Evolutionary conservation across 2,797 vertebrate genomes (phyloP).

Genomic region (Rallus crepitans): DNA sequence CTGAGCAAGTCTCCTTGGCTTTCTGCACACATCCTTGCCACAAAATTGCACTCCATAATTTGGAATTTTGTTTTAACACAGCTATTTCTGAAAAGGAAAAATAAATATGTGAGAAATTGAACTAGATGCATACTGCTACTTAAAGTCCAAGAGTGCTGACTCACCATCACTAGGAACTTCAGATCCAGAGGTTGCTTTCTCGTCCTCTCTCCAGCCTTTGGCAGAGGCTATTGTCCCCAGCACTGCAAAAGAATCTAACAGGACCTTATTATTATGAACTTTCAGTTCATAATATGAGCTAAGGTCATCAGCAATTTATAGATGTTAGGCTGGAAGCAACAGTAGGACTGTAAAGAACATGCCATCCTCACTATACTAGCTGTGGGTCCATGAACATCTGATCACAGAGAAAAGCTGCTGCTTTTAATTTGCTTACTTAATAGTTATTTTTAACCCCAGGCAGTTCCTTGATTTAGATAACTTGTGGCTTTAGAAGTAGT

Average conservation of each 20-base stretch:
- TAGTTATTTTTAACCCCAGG: not conserved
- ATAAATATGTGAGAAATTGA: not conserved
- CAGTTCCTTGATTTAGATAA: not conserved
- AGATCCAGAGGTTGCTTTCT: not conserved
- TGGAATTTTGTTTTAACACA: not conserved
- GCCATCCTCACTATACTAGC: not conserved
- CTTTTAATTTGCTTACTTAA: not conserved
- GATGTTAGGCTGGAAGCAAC: not conserved
- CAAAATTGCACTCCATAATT: not conserved
- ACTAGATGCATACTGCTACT: not conserved
- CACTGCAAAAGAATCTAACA: not conserved
- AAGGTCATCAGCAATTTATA: not conserved
- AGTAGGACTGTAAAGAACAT: not conserved
- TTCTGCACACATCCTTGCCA: not conserved
- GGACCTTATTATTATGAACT: not conserved
- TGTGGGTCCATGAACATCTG: not conserved
- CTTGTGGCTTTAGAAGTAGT: not conserved
- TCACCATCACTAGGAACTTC: not conserved
- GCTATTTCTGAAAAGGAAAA: not conserved
- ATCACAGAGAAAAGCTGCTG: not conserved
- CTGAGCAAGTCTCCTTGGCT: not conserved
- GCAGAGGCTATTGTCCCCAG: not conserved
- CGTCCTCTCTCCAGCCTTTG: not conserved
- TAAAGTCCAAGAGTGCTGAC: not conserved
- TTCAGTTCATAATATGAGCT: not conserved